These are phyloP conservation scores for Drosophila burlai DNA, from an alignment of 1,140 invertebrate genomes.

Conservation along the genomic window DNA sequence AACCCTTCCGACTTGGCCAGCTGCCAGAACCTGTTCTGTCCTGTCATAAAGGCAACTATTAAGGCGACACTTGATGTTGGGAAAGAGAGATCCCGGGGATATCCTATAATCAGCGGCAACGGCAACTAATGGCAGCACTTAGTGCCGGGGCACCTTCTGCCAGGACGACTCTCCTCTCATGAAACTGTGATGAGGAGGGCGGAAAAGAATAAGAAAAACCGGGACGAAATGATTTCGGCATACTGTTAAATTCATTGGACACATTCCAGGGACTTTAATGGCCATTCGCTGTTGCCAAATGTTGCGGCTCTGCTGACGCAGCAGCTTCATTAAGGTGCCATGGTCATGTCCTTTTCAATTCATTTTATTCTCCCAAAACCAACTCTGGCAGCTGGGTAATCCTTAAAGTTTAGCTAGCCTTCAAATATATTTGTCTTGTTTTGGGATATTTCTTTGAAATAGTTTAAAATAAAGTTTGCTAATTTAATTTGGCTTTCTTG, in stretches of 20 bases:
- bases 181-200: constrained; percentile 48
- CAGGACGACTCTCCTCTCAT: constrained; percentile 19
- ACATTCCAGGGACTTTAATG: constrained; percentile 64
- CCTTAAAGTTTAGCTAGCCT: not conserved
- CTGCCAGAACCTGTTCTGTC: constrained; percentile 10
- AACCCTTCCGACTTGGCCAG: constrained; percentile 36
- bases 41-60: constrained; percentile 52
- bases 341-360: constrained; percentile 25
- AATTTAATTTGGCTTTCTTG: not conserved
- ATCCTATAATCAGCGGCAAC: constrained; percentile 37
- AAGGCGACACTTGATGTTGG: constrained; percentile 36
- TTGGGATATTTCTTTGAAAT: not conserved
- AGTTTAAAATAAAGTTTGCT: not conserved
- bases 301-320: constrained; percentile 24
- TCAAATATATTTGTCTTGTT: not conserved
- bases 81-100: not conserved
- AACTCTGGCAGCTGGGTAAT: constrained; percentile 1
- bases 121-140: constrained; percentile 42
- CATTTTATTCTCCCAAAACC: not conserved
- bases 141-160: constrained; percentile 30
- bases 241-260: constrained; percentile 69
- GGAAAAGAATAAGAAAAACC: constrained; percentile 14
- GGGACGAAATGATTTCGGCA: constrained; percentile 42
- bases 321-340: constrained; percentile 51
- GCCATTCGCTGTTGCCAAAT: constrained; percentile 54